Base-by-base conservation (phyloP, 2,113 vertebrate species). In the Panthera uncia region DNA sequence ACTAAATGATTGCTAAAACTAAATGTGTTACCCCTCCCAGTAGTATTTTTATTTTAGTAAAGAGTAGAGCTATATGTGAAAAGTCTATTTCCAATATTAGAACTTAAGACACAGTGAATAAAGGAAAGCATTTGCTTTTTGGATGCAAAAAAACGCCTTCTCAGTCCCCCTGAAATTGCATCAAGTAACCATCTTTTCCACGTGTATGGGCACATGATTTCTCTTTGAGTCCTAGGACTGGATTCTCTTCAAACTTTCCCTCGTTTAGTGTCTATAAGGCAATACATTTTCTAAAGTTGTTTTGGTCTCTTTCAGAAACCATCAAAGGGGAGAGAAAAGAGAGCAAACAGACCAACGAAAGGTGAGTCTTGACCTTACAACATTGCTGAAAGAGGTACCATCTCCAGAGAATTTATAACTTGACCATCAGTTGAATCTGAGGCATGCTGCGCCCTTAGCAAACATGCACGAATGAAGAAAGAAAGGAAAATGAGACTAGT, bases 281-380 rank as follows among this genome's bases (percentile, higher is more conserved):
- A 92, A 66, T 82, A 55, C 7, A 2, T 55, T 89, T 95, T 73
- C 80, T 96, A 33, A 95, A 16, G 41, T 76, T 63, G 29, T 82
- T 93, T 74, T 82, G 6, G 18, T 98, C 73, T 97, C 25, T 98
- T 98, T 91, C 93, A 98, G 98, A 82, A 95, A 61, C 14, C 36
- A 80, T 9, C 52, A 78, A n/a, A 71, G 13, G 18, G 27, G 61
- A 94, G 31, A 63, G 4, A 1, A n/a, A 74, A 79, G 95, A 81
- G 25, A 93, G 5, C 3, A 25, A 91, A 74, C 57, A 55, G 38
- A 33, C 0, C 15, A 19, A 78, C 9, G 33, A 91, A 85, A 97
- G 91, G 97, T 97, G 38, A 97, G 94, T 85, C 38, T 48, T 61
- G 19, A n/a, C 36, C 52, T 68, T 82, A 61, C 3, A 61, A 45